Evolutionary conservation across 2,113 vertebrate species (phyloP).

Genomic region (Callipepla californica): DNA sequence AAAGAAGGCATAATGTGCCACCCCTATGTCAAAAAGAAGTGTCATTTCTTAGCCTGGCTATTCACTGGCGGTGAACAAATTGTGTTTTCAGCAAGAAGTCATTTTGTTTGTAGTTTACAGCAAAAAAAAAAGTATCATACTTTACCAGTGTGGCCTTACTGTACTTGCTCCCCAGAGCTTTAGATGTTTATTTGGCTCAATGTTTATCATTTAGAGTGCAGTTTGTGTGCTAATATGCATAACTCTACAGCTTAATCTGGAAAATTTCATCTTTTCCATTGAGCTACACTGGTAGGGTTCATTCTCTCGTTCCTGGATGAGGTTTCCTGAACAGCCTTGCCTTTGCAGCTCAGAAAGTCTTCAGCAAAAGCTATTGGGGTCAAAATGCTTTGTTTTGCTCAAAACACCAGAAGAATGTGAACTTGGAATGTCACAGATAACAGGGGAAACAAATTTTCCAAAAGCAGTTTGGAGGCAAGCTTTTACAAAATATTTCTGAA

Average conservation of each 20-base stretch:
- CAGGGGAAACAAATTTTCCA: neutral
- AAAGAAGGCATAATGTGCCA: neutral
- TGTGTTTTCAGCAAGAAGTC: neutral
- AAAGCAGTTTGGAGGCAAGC: neutral
- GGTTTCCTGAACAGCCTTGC: neutral
- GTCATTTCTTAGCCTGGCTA: neutral
- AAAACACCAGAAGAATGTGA: neutral
- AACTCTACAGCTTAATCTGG: slow-evolving; percentile 6
- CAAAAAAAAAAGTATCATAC: neutral
- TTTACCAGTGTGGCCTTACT: neutral
- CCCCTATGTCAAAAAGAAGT: neutral
- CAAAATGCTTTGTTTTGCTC: neutral
- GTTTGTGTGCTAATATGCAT: neutral
- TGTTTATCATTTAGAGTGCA: neutral
- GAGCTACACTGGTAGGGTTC: neutral
- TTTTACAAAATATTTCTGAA: neutral
- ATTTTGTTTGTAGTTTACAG: neutral
- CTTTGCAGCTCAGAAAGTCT: neutral
- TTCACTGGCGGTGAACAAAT: neutral
- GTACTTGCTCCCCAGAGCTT: neutral
- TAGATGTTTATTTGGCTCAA: neutral
- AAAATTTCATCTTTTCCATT: neutral
- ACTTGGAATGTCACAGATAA: neutral
- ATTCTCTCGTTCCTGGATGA: neutral
- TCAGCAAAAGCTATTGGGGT: neutral